Evolutionary conservation across 2,113 vertebrate genomes (phyloP), one percentile per base, ranked within the genome.

Genomic region (Pluvianellus socialis): DNA sequence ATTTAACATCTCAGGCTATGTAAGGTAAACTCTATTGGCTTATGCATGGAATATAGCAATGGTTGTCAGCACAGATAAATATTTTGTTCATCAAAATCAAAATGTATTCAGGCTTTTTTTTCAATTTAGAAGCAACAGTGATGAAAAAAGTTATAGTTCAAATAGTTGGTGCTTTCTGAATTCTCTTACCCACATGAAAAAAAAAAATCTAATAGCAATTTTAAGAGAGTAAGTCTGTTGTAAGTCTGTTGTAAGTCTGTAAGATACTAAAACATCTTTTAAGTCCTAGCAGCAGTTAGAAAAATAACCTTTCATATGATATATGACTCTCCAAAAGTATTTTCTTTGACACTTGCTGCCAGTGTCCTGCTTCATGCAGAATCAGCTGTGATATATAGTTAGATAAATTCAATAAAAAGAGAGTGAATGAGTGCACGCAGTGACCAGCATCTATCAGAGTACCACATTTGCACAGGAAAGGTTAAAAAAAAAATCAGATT

Each of bases 51-150:
- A 74, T 75, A 65, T 42, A 63, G 15, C 32, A 74, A 81, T 58
- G 72, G 65, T 40, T 96, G 95, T 94, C 95, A 92, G 20, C 47
- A 85, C 40, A 92, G 70, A 94, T 88, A 88, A 80, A 71, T 35
- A 61, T 49, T 88, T 75, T 62, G 23, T 56, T 94, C 68, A 75
- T 94, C 91, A 95, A 84, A 95, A 87, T 79, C 53, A 83, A 77
- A 93, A 71, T 55, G 2, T 59, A 74, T 86, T 89, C 38, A 42
- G 49, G 21, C 85, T 92, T 77, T 9, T 1, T 88, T 92, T 92
- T 80, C 72, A 80, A 11, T 96, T 92, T 86, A 73, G 42, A 88
- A 85, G 40, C 6, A 88, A 58, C 4, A 33, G 0, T 2, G 13
- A 80, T 71, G n/a, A 73, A 24, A 68, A 47, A 58, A 91, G n/a